A percentile compares a stretch with the other conserved stretches of the same genome.
phyloP scores from a whole-genome alignment of 2,113 vertebrate species.

The Craseonycteris thonglongyai region DNA sequence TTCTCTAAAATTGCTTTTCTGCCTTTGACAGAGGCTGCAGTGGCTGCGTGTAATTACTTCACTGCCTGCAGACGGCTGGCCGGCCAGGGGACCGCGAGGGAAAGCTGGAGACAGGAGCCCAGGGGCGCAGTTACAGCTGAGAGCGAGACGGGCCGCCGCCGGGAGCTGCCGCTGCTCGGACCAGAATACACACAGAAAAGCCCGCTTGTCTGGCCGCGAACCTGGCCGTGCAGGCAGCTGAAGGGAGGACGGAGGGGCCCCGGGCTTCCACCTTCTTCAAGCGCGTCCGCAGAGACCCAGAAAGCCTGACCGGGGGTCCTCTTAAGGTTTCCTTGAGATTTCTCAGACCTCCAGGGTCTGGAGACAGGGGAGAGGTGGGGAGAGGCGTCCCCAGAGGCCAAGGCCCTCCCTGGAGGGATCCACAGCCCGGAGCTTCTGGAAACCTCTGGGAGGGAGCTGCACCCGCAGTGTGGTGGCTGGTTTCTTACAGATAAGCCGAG shows the following conservation, averaged over 20 bases:
- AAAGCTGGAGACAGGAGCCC: neutral
- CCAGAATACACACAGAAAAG: neutral
- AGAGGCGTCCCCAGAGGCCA: rapidly evolving
- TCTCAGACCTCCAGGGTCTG: neutral
- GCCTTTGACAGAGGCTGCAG: neutral
- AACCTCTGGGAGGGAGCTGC: rapidly evolving
- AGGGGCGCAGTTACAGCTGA: rapidly evolving
- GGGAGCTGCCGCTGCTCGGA: rapidly evolving
- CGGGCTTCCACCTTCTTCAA: rapidly evolving
- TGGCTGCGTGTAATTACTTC: conserved; percentile 6
- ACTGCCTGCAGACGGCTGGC: too few relatives aligned
- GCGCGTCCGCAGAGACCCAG: rapidly evolving
- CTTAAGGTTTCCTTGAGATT: neutral
- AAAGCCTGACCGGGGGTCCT: neutral
- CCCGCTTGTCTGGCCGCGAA: rapidly evolving
- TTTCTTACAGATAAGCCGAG: rapidly evolving
- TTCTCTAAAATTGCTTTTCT: conserved; percentile 45
- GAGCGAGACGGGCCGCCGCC: neutral
- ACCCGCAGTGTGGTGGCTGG: rapidly evolving
- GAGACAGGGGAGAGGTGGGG: neutral
- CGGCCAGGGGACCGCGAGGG: too few relatives aligned
- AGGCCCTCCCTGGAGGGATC: rapidly evolving
- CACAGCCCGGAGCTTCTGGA: neutral
- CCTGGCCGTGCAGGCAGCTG: rapidly evolving
- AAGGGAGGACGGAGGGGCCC: neutral